Conservation (phyloP, 2,113 vertebrate genomes). For the Poeciliopsis turrubarensis region DNA sequence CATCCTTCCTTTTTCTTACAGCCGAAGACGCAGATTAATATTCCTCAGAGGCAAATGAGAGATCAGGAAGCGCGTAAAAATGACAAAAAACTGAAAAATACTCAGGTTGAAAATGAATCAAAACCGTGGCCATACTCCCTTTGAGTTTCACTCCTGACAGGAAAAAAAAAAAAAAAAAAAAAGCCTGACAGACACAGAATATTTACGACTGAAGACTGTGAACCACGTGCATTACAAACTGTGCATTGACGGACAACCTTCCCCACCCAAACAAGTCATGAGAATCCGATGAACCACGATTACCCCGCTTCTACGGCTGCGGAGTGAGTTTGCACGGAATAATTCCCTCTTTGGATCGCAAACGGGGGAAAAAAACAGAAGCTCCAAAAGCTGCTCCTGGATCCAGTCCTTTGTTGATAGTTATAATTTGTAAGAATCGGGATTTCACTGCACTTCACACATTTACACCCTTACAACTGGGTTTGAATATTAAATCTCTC, state of each 20-base stretch:
- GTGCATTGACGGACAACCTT: not conserved
- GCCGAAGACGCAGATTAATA: conserved; percentile 10
- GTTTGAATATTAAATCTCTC: not conserved
- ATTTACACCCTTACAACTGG: conserved; percentile 1
- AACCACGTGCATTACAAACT: not conserved
- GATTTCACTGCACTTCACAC: not conserved
- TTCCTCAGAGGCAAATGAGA: not conserved
- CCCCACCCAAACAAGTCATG: not conserved
- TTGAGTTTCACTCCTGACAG: not conserved
- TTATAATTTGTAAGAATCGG: not conserved
- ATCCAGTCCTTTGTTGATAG: not conserved
- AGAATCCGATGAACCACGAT: conserved; percentile 7
- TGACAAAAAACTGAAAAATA: not conserved
- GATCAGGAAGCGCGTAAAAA: conserved; percentile 2
- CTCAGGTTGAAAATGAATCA: not conserved
- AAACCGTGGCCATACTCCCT: not conserved
- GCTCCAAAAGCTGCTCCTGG: not conserved
- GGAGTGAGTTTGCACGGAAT: not conserved
- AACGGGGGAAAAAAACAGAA: conserved; percentile 7
- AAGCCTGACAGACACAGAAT: not conserved
- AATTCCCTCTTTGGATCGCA: not conserved
- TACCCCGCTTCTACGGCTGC: not conserved
- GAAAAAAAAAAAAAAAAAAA: not conserved
- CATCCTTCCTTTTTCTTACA: conserved; percentile 63
- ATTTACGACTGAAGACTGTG: conserved; percentile 5